Percentiles rank a stretch among this genome's conserved stretches.
These are phyloP conservation scores for Tipula vernalis DNA, from an alignment of 2,888 invertebrate genomes.

Conservation along the genomic window DNA sequence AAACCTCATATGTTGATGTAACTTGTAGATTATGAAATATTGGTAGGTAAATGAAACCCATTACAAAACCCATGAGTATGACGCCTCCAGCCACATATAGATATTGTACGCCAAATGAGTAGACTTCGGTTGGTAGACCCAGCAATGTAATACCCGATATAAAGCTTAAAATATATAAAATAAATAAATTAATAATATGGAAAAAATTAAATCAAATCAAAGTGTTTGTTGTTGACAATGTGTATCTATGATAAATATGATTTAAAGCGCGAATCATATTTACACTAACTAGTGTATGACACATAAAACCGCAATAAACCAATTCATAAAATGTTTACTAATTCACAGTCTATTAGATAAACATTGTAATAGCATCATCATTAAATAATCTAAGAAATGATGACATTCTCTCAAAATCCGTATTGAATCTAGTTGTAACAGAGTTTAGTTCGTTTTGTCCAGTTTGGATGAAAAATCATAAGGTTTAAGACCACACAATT, in stretches of 20 bases:
- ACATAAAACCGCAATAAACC: too few relatives aligned
- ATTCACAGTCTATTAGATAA: too few relatives aligned
- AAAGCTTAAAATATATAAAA: slow-evolving; percentile 38
- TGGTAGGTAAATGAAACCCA: slow-evolving; percentile 56
- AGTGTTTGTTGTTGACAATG: background rate
- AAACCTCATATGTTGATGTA: slow-evolving; percentile 69
- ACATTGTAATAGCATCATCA: too few relatives aligned
- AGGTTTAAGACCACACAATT: too few relatives aligned
- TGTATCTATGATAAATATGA: background rate
- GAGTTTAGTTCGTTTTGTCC: too few relatives aligned
- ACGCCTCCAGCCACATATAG: slow-evolving; percentile 49
- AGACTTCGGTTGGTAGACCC: slow-evolving; percentile 69
- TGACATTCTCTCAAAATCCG: too few relatives aligned
- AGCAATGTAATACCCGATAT: slow-evolving; percentile 66
- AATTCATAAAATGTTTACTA: too few relatives aligned
- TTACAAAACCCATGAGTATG: slow-evolving; percentile 49
- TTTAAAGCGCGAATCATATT: background rate
- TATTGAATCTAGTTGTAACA: too few relatives aligned
- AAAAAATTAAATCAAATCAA: background rate
- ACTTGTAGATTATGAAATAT: slow-evolving; percentile 61
- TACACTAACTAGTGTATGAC: background rate
- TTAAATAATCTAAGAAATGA: too few relatives aligned
- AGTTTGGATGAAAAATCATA: too few relatives aligned
- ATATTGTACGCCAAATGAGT: slow-evolving; percentile 70
- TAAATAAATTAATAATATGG: background rate